Evolutionary conservation across 2,113 vertebrate genomes (phyloP), one percentile per base, ranked within the genome.

Genomic region (Bufo gargarizans): DNA sequence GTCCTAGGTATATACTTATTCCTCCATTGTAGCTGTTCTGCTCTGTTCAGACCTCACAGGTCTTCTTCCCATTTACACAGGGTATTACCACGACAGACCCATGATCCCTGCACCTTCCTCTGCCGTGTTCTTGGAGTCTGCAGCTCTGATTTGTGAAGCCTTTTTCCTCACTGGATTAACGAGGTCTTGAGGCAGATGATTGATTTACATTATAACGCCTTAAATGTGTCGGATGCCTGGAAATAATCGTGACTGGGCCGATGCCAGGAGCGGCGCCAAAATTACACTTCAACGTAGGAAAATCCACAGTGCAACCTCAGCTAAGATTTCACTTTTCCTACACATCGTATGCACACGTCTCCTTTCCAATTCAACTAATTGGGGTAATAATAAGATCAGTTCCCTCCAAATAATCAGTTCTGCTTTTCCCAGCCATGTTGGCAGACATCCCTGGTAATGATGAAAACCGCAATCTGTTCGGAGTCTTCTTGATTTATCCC

Each of bases 311-410:
- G 81, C 72, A 58, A 74, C 14, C 71, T 84, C 82, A 84, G 81
- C 58, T 45, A 88, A 84, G 69, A 9, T 56, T 88, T 49, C 86
- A 61, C 56, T 77, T 78, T 84, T 78, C 87, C 82, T 89, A 78
- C 87, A 84, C 87, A 89, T 77, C 81, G 58, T 78, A 69, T 71
- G 82, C 22, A 63, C 3, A 59, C 20, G 11, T 43, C 22, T 45
- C 22, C 69, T 65, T 84, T 67, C 63, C 76, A 55, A 69, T 78
- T 13, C 87, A 67, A 74, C 82, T 88, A 83, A 88, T 77, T 83
- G 71, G 72, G 43, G 59, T 77, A 88, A 89, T 71, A 33, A 61
- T 10, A 84, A 89, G 81, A 89, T 89, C 82, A n/a, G 22, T 55
- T 88, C 59, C 58, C 49, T 88, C 58, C 22, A 82, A 72, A 82